Conservation (phyloP, 2,113 vertebrate species). For the Sciurus niger region DNA sequence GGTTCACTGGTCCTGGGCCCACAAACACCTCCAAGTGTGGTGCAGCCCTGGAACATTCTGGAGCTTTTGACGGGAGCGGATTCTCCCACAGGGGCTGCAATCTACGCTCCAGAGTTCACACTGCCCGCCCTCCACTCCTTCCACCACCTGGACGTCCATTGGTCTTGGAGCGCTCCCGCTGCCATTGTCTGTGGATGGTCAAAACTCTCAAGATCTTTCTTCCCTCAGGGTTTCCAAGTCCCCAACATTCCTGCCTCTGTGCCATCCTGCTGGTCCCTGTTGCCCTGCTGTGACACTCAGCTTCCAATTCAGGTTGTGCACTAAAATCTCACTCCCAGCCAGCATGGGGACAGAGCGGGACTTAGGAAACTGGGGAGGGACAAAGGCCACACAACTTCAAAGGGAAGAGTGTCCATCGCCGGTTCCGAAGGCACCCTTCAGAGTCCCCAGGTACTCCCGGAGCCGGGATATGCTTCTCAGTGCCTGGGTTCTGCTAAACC, state of each 20-base stretch:
- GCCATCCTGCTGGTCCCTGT: fast-evolving
- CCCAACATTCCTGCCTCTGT: fast-evolving
- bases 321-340: too few relatives aligned
- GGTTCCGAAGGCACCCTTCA: not conserved
- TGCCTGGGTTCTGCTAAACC: not conserved
- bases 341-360: fast-evolving
- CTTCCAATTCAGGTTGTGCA: fast-evolving
- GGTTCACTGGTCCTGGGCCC: not conserved
- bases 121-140: not conserved
- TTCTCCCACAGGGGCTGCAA: not conserved
- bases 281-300: not conserved
- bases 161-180: not conserved
- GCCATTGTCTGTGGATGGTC: not conserved
- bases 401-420: not conserved
- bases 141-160: fast-evolving
- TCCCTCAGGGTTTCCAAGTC: not conserved
- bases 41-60: not conserved
- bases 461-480: not conserved
- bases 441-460: not conserved
- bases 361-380: not conserved
- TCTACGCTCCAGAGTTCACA: not conserved
- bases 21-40: not conserved
- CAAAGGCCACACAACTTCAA: too few relatives aligned
- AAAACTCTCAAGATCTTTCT: not conserved
- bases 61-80: not conserved